Evolutionary conservation across 1,140 invertebrate species (phyloP).

Genomic region (Drosophila virilis): DNA sequence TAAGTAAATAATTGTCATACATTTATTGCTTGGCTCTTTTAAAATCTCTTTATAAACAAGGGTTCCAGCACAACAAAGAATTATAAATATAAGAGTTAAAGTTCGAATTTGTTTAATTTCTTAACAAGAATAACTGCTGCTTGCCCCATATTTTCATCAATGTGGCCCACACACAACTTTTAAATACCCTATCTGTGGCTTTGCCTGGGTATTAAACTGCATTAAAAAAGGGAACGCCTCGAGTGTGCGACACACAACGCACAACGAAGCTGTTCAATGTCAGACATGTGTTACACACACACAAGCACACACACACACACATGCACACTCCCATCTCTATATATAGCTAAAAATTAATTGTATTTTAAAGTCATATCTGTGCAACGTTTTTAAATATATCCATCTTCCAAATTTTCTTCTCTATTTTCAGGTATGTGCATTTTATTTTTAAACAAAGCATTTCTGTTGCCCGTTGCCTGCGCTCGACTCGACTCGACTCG

Average conservation of each 20-base stretch:
- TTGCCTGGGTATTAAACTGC: background rate
- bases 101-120: no score
- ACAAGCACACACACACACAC: background rate
- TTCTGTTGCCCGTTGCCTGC: background rate
- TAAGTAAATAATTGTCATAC: no score
- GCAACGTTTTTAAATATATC: constrained; percentile 38
- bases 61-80: no score
- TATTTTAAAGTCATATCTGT: constrained; percentile 32
- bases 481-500: no score
- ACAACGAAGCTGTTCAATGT: constrained; percentile 24
- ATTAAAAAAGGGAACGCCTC: background rate
- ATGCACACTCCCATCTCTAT: background rate
- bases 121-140: no score
- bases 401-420: constrained; percentile 9
- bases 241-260: background rate
- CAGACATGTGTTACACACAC: constrained; percentile 4
- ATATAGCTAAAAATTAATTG: constrained; percentile 35
- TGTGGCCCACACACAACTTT: background rate
- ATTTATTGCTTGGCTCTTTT: no score
- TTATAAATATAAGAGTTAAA: no score
- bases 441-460: constrained; percentile 31
- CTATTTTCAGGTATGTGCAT: constrained; percentile 55
- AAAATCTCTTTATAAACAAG: no score
- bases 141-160: no score
- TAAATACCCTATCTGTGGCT: background rate